These are phyloP conservation scores for Cinclus cinclus DNA, from an alignment of 2,113 vertebrate genomes.

Conservation along the genomic window DNA sequence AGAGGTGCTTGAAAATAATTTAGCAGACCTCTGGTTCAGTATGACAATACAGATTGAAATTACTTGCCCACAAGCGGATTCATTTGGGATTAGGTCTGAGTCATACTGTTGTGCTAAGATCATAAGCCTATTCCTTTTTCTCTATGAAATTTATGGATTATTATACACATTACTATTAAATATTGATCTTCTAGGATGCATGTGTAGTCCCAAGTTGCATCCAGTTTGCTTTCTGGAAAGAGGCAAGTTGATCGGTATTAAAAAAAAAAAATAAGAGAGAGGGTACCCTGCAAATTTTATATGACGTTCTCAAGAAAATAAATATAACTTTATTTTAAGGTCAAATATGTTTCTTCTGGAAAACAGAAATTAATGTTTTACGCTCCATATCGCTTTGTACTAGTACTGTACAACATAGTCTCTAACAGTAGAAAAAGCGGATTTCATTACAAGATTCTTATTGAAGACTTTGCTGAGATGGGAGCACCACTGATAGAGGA, in stretches of 20 bases:
- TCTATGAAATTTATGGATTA: neutral
- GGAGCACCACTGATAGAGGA: neutral
- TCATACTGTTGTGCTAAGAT: neutral
- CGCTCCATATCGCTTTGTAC: neutral
- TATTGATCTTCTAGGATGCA: neutral
- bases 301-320: neutral
- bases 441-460: neutral
- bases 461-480: neutral
- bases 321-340: neutral
- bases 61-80: neutral
- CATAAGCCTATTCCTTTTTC: neutral
- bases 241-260: neutral
- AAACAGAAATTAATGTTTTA: neutral
- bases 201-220: neutral
- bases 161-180: neutral
- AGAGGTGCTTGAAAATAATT: neutral
- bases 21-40: neutral
- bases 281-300: neutral
- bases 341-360: neutral
- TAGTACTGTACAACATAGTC: neutral
- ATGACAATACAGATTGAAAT: neutral
- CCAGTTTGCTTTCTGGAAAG: neutral
- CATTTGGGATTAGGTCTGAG: neutral
- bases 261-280: neutral
- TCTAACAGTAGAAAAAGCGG: neutral